These are phyloP conservation scores for Hoplias malabaricus DNA, from an alignment of 2,113 vertebrate species.

Conservation along the genomic window DNA sequence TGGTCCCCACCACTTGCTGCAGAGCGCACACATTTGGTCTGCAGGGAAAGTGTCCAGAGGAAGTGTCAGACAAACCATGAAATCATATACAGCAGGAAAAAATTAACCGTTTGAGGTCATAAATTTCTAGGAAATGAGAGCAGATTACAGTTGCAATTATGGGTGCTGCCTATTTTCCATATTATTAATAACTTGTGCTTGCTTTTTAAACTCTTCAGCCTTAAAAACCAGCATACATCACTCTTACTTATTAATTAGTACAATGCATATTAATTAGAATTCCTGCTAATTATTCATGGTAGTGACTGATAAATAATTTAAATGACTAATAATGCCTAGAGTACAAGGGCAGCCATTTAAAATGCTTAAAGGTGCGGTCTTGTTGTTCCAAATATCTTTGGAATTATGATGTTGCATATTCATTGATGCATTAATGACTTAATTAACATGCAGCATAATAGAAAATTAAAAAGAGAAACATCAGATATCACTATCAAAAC, in stretches of 20 bases:
- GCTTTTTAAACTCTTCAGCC: not conserved
- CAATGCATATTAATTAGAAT: too few relatives aligned
- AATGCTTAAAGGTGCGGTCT: too few relatives aligned
- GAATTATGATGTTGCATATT: too few relatives aligned
- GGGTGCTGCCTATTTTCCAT: not conserved
- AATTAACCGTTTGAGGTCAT: not conserved
- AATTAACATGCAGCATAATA: too few relatives aligned
- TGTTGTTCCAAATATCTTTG: too few relatives aligned
- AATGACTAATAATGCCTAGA: too few relatives aligned
- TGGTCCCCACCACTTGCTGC: constrained; percentile 93
- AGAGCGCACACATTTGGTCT: constrained; percentile 96
- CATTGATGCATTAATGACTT: too few relatives aligned
- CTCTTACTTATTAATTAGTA: too few relatives aligned
- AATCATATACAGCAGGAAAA: not conserved
- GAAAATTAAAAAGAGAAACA: not conserved
- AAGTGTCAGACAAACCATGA: constrained; percentile 29
- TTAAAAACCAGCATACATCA: too few relatives aligned
- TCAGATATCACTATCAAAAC: not conserved
- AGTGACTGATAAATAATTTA: too few relatives aligned
- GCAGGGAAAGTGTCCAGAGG: constrained; percentile 16
- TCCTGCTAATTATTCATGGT: too few relatives aligned
- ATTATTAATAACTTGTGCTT: not conserved
- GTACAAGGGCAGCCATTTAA: too few relatives aligned
- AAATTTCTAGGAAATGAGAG: not conserved
- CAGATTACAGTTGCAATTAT: not conserved